Evolutionary conservation across 1,140 invertebrate genomes (phyloP).

Genomic region (Bombus waltoni): DNA sequence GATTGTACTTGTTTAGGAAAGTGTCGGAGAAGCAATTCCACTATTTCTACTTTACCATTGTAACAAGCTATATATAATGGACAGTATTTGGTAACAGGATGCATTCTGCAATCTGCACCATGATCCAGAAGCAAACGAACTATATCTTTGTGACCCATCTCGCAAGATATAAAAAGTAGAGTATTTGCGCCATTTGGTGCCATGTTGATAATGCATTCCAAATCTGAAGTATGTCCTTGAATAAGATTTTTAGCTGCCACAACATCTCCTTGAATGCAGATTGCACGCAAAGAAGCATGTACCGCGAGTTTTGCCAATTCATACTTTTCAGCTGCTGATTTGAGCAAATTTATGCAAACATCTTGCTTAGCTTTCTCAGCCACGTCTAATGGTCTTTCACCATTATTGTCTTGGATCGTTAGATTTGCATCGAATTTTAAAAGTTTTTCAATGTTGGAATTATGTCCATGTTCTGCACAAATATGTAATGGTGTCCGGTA

Average conservation of each 20-base stretch:
- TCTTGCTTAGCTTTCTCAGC: conserved; percentile 89
- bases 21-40: conserved; percentile 88
- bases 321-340: conserved; percentile 87
- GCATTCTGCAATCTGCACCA: conserved; percentile 92
- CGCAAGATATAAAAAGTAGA: conserved; percentile 91
- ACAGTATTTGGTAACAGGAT: conserved; percentile 95
- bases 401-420: conserved; percentile 85
- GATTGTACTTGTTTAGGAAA: conserved; percentile 88
- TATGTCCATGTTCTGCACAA: conserved; percentile 90
- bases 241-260: conserved; percentile 86
- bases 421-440: conserved; percentile 88
- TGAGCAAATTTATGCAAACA: conserved; percentile 86
- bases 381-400: conserved; percentile 88
- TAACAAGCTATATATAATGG: conserved; percentile 96
- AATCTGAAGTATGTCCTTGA: conserved; percentile 85
- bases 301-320: conserved; percentile 88
- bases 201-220: conserved; percentile 91
- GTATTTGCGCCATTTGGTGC: conserved; percentile 93
- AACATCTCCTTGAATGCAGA: conserved; percentile 88
- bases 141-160: conserved; percentile 91
- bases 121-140: conserved; percentile 90
- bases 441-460: conserved; percentile 87
- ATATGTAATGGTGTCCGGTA: conserved; percentile 91
- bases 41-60: conserved; percentile 92
- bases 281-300: conserved; percentile 88